Evolutionary conservation across 2,797 vertebrate genomes (phyloP), one percentile per base, ranked within the genome.

Genomic region (Eulemur coronatus): DNA sequence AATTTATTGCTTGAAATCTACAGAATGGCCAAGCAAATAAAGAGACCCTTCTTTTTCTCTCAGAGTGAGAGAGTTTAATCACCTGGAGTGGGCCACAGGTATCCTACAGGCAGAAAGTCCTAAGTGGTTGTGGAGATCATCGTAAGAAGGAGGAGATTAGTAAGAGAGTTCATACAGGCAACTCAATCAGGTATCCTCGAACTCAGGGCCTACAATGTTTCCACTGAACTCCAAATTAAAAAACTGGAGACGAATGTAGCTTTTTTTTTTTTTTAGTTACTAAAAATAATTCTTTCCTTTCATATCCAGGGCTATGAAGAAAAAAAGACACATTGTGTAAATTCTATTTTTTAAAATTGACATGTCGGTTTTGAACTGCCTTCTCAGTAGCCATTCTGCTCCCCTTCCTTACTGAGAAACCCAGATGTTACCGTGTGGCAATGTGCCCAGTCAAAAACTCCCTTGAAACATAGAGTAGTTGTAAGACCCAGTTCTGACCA

Each of bases 211-310:
- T 2, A 35, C 6, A 14, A 61, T 30, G 41, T 52, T 73, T 84
- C 63, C 92, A 92, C 18, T n/a, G 14, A 76, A 65, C 33, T 59
- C 61, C 72, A 85, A 88, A 90, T 87, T 84, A 72, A 46, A 92
- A 96, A 91, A 88, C 13, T 43, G 5, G 50, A 95, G 35, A 76
- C 48, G 82, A 96, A 97, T 85, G 57, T 82, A 72, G 38, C 52
- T 8, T 18, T 75, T 75, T 73, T 35, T 57, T 55, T 70, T 76
- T 80, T 82, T 46, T 67, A 57, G 75, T 55, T 75, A 88, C 50
- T 84, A 92, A 92, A 96, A 95, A 92, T 57, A 96, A 92, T 46
- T 75, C 28, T 82, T 95, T 69, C 63, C 35, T 85, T 96, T 69
- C 73, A 91, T 89, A 94, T 33, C 46, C 67, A 87, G 93, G 18